Conservation (phyloP, 2,888 invertebrate genomes). For the Caenorhabditis macrosperma region DNA sequence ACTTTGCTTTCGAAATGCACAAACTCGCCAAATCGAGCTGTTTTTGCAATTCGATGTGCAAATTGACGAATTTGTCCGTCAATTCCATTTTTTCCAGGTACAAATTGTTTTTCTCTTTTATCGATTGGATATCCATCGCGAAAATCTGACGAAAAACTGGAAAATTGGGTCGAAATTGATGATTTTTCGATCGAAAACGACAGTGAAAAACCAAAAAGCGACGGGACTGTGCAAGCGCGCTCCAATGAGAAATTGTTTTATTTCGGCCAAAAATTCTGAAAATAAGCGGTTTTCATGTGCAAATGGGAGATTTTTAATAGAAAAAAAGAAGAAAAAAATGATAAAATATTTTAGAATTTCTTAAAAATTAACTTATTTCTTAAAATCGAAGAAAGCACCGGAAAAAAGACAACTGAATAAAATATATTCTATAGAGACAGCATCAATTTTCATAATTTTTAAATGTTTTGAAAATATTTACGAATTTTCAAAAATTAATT, state of each 20-base stretch:
- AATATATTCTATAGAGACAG: too few relatives aligned
- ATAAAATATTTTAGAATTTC: not conserved
- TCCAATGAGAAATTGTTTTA: not conserved
- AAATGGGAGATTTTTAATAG: too few relatives aligned
- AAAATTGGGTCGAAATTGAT: not conserved
- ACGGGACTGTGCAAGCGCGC: slow-evolving; percentile 22
- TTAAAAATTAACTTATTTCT: too few relatives aligned
- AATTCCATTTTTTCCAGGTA: slow-evolving; percentile 40
- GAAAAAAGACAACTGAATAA: too few relatives aligned
- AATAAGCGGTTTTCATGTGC: not conserved
- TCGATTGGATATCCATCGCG: slow-evolving; percentile 12
- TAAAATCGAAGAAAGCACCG: too few relatives aligned
- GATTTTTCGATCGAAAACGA: slow-evolving; percentile 21
- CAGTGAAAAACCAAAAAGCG: slow-evolving; percentile 24
- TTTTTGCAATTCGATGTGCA: slow-evolving; percentile 22
- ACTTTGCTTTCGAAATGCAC: slow-evolving; percentile 60
- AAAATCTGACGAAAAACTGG: not conserved
- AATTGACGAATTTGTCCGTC: slow-evolving; percentile 32
- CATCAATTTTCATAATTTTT: too few relatives aligned
- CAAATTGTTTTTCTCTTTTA: slow-evolving; percentile 26
- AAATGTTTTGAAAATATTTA: too few relatives aligned
- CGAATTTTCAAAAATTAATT: too few relatives aligned
- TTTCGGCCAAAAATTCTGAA: not conserved
- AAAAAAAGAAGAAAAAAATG: not conserved
- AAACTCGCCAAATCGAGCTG: slow-evolving; percentile 48